Percentiles rank a stretch among this genome's conserved stretches.
These are phyloP conservation scores for Trissolcus japonicus DNA, from an alignment of 2,888 invertebrate genomes.

Conservation along the genomic window DNA sequence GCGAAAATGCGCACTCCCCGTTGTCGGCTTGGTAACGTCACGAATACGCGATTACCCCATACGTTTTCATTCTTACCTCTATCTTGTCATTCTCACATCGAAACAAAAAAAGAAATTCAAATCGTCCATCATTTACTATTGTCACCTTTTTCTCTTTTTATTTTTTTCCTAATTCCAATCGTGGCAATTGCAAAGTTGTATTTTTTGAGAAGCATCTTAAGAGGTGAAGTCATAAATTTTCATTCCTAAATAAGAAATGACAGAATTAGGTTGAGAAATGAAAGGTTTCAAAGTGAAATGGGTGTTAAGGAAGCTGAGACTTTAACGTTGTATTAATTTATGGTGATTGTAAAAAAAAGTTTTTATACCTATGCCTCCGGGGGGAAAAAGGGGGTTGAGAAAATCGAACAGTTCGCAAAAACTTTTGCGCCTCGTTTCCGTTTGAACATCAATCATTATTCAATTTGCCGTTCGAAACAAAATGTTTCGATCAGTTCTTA, in stretches of 20 bases:
- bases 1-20: conserved; percentile 39
- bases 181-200: not conserved
- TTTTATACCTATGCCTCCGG: conserved; percentile 15
- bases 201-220: not conserved
- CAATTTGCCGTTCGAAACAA: conserved; percentile 5
- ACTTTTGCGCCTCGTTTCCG: not conserved
- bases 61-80: conserved; percentile 9
- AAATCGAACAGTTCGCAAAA: not conserved
- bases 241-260: conserved; percentile 40
- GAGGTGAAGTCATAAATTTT: conserved; percentile 33
- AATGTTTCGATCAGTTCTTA: conserved; percentile 14
- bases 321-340: conserved; percentile 35
- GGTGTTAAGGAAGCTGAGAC: conserved; percentile 36
- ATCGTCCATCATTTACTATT: not conserved
- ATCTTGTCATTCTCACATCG: conserved; percentile 5
- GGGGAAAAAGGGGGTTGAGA: not conserved
- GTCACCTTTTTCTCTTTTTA: not conserved
- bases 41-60: conserved; percentile 37
- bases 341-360: conserved; percentile 27
- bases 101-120: not conserved
- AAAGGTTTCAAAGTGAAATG: conserved; percentile 50
- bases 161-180: not conserved
- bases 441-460: not conserved
- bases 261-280: conserved; percentile 47
- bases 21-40: conserved; percentile 35